These are phyloP conservation scores for Engraulis encrasicolus DNA, from an alignment of 2,113 vertebrate genomes.

Conservation along the genomic window DNA sequence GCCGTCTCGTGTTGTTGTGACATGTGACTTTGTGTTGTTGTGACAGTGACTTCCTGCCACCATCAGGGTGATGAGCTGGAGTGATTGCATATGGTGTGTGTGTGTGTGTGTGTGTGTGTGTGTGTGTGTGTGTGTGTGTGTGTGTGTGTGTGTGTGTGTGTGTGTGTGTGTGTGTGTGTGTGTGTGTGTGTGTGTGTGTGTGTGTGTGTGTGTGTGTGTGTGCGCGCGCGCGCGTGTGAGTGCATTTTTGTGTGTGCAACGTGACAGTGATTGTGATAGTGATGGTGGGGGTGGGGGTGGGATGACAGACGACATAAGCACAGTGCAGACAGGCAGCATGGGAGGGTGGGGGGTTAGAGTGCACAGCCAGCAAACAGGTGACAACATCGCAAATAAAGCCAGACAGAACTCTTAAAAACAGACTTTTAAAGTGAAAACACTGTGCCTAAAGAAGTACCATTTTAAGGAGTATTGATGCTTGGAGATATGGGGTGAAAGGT, in stretches of 20 bases:
- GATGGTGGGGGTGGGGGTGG: slow-evolving; percentile 53
- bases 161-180: background rate
- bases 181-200: background rate
- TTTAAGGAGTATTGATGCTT: too few species aligned
- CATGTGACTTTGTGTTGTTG: too few species aligned
- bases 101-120: background rate
- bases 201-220: background rate
- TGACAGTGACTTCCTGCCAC: too few species aligned
- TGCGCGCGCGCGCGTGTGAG: background rate
- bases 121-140: background rate
- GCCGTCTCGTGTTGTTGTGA: too few species aligned
- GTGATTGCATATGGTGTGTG: background rate
- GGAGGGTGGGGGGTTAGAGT: slow-evolving; percentile 60
- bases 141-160: background rate
- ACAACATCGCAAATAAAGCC: slow-evolving; percentile 9
- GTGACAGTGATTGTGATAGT: slow-evolving; percentile 41
- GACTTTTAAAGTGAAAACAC: slow-evolving; percentile 29
- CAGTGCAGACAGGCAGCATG: slow-evolving; percentile 55
- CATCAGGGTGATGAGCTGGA: background rate
- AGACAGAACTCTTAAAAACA: background rate
- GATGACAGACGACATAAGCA: slow-evolving; percentile 52
- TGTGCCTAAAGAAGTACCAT: background rate
- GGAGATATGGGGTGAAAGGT: background rate
- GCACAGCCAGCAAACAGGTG: slow-evolving; percentile 59
- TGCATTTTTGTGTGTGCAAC: background rate